phyloP scores from a whole-genome alignment of 2,888 invertebrate genomes.

The Eupithecia pulchellata region DNA sequence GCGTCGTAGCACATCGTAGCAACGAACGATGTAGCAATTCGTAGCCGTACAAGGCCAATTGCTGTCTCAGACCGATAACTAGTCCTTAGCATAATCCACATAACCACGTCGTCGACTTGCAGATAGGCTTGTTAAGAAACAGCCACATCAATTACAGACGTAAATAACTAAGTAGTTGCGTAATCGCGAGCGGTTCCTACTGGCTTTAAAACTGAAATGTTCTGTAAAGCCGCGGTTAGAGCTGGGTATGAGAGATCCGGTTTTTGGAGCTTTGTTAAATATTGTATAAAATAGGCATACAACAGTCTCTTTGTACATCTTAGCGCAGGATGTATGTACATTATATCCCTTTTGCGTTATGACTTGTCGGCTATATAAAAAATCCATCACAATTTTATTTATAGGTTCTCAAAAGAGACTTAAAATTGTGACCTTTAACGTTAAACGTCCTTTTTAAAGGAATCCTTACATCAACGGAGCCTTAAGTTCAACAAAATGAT shows the following conservation, averaged over 20 bases:
- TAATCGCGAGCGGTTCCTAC: slow-evolving; percentile 49
- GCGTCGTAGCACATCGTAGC: not conserved
- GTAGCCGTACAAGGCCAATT: not conserved
- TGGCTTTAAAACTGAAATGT: slow-evolving; percentile 53
- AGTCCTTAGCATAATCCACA: slow-evolving; percentile 34
- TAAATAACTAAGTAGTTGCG: slow-evolving; percentile 53
- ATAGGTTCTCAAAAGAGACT: not conserved
- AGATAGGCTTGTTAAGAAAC: slow-evolving; percentile 39
- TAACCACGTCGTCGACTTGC: slow-evolving; percentile 37
- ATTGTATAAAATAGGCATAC: too few relatives aligned
- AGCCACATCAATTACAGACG: slow-evolving; percentile 43
- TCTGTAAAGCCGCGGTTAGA: slow-evolving; percentile 44
- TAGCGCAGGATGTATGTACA: too few relatives aligned
- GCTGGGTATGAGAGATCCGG: not conserved
- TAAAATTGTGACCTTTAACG: not conserved
- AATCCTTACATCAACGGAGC: not conserved
- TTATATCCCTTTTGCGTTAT: too few relatives aligned
- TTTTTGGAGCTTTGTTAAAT: not conserved
- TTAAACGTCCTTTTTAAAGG: not conserved
- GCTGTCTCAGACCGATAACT: slow-evolving; percentile 19
- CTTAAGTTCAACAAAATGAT: not conserved
- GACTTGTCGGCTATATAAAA: not conserved
- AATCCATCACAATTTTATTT: not conserved
- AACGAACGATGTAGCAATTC: not conserved
- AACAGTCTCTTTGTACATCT: too few relatives aligned